phyloP scores from a whole-genome alignment of 2,888 invertebrate species.

The Rhyacophila evoluta region DNA sequence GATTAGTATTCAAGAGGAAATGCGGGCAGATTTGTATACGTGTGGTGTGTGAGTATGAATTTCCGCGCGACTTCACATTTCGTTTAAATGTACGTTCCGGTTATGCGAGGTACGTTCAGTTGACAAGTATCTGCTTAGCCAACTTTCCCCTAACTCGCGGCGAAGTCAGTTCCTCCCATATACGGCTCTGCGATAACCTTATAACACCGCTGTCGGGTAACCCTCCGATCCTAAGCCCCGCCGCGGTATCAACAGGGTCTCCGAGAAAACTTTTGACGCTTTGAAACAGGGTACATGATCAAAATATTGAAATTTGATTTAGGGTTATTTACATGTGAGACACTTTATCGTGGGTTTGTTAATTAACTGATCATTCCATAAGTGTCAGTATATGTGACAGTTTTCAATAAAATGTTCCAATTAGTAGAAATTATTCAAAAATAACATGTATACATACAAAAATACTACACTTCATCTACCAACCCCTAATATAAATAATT shows the following conservation, averaged over 20 bases:
- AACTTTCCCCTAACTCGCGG: conserved; percentile 26
- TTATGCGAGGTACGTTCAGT: conserved; percentile 30
- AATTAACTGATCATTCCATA: too few species aligned
- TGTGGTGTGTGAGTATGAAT: conserved; percentile 36
- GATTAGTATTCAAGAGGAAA: conserved; percentile 43
- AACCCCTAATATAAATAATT: too few species aligned
- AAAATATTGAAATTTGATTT: background rate
- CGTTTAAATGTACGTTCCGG: conserved; percentile 44
- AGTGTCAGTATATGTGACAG: too few species aligned
- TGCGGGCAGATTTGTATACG: conserved; percentile 27
- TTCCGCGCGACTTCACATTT: conserved; percentile 48
- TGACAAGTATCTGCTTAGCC: conserved; percentile 42
- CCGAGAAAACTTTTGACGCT: background rate
- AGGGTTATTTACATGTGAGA: background rate
- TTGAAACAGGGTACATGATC: background rate
- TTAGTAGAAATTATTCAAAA: too few species aligned
- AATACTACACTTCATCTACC: too few species aligned
- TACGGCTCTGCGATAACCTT: conserved; percentile 16
- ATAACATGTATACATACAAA: too few species aligned
- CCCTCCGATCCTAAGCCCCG: background rate
- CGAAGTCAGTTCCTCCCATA: conserved; percentile 25
- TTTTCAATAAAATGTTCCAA: too few species aligned
- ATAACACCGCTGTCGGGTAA: conserved; percentile 2
- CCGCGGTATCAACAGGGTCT: conserved; percentile 4
- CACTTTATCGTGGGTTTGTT: too few species aligned